Conservation (phyloP, 2,797 vertebrate species). For the Mormyrus hasselquistii region DNA sequence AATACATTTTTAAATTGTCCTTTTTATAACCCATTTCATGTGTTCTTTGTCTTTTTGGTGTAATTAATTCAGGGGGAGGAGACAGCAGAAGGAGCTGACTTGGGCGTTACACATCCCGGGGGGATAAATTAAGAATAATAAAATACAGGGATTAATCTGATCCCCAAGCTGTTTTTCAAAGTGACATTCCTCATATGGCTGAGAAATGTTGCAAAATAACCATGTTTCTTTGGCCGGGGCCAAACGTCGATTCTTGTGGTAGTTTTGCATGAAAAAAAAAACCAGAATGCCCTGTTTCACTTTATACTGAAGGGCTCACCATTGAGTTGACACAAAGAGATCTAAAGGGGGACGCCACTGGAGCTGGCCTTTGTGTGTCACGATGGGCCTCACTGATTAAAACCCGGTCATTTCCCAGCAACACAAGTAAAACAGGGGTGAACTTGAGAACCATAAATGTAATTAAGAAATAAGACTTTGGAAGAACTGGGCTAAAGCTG, state of each 20-base stretch:
- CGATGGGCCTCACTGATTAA: constrained; percentile 12
- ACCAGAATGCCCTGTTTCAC: not conserved
- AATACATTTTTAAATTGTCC: not conserved
- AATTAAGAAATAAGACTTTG: not conserved
- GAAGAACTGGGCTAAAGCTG: not conserved
- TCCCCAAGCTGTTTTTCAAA: constrained; percentile 9
- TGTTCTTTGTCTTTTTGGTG: constrained; percentile 8
- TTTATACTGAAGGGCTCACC: constrained; percentile 1
- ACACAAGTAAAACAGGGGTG: not conserved
- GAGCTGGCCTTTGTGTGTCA: not conserved
- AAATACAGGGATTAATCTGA: constrained; percentile 13
- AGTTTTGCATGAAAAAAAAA: not conserved
- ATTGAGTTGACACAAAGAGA: constrained; percentile 11
- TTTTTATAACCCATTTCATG: constrained; percentile 4
- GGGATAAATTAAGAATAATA: constrained; percentile 17
- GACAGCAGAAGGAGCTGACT: not conserved
- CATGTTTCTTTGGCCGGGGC: not conserved
- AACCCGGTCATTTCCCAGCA: not conserved
- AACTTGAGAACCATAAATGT: not conserved
- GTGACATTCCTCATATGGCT: not conserved
- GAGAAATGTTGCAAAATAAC: constrained; percentile 14
- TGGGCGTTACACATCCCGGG: not conserved
- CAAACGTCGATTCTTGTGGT: not conserved
- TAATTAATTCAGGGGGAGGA: constrained; percentile 5
- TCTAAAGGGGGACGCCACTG: not conserved